Evolutionary conservation across 2,888 invertebrate species (phyloP), one percentile per base, ranked within the genome.

Genomic region (Sinhomidia bicolor): DNA sequence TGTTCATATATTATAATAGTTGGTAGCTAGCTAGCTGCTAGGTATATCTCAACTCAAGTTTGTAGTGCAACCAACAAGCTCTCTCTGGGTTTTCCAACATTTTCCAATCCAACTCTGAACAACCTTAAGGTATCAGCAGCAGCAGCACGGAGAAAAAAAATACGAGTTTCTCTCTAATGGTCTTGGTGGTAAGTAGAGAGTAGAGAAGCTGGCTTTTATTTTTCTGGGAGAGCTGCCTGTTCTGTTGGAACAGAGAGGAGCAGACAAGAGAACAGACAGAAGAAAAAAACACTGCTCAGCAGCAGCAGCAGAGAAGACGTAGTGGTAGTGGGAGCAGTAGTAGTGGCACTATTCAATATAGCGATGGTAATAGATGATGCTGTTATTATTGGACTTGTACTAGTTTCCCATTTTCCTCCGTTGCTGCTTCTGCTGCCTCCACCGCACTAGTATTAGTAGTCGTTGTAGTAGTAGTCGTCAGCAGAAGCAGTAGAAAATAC

Each of bases 321-420:
- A 36, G 36, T 36, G 74, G 17, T n/a, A 82, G 54, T 47, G 32
- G 32, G 6, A 36, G 60, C 36, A 83, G 17, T n/a, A 82, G 54
- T 47, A 47, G 32, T 7, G 20, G 60, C 36, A 47, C 6, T 29
- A 14, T 23, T 51, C 14, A 36, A 60, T 81, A 60, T 80, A 26
- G 60, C 36, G 36, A 60, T 62, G 60, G 23, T 74, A 54, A 57
- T 71, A 54, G 41, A 26, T 54, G 74, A 26, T 71, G 71, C 71
- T 71, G 71, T 44, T 71, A 23, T 71, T 54, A 47, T 82, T 82
- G 82, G 41, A 71, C 65, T 82, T 82, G 82, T 20, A 71, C 71
- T 51, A 71, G 54, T 83, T 83, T 83, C 20, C 83, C 41, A 71
- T 71, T 71, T 71, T 41, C 32, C 65, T 10, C 57, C 57, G 17